These are phyloP conservation scores for Peromyscus aztecus DNA, from an alignment of 2,797 vertebrate genomes.

Conservation along the genomic window DNA sequence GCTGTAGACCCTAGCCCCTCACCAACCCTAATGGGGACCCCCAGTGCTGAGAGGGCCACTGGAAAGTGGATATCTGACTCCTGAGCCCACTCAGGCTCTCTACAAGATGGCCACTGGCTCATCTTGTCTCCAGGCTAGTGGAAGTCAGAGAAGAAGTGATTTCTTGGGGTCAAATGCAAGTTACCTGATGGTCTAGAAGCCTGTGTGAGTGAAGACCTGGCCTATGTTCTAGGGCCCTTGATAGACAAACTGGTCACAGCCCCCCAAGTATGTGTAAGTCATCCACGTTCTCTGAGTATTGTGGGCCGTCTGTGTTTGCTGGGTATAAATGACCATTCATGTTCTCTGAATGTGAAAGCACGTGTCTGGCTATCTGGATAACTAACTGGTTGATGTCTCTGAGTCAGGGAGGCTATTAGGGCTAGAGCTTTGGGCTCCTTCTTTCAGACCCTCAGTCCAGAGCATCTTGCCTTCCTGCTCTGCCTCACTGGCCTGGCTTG, in stretches of 20 bases:
- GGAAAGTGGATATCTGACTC: neutral
- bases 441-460: neutral
- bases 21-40: no score
- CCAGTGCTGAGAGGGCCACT: rapidly evolving
- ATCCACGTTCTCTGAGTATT: neutral
- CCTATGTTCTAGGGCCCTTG: neutral
- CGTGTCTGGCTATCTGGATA: neutral
- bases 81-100: rapidly evolving
- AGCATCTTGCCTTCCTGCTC: rapidly evolving
- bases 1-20: neutral
- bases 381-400: neutral
- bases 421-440: neutral
- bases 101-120: rapidly evolving
- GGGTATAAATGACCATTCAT: neutral
- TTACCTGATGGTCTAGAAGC: neutral
- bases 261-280: neutral
- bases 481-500: rapidly evolving
- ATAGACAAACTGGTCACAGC: no score
- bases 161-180: neutral
- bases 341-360: neutral
- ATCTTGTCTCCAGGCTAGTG: neutral
- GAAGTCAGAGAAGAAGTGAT: neutral
- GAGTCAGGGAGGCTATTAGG: no score
- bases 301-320: neutral
- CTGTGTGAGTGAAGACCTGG: neutral